Evolutionary conservation across 64 coral and sea anemone species (phyloP).

Genomic region (Montipora efflorescens): DNA sequence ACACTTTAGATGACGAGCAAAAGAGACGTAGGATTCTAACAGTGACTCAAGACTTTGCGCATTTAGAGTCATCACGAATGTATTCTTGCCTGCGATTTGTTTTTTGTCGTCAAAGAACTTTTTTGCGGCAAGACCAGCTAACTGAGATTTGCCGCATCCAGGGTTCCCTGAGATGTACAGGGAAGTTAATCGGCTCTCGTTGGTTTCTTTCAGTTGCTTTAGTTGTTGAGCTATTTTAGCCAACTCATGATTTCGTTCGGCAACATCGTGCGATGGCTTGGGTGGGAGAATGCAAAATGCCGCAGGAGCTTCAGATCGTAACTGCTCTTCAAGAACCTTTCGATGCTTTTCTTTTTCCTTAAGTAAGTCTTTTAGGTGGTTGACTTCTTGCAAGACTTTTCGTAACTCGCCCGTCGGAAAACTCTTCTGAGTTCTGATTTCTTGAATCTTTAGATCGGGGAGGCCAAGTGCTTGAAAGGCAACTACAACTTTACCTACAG

Average conservation of each 20-base stretch:
- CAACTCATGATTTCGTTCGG: background rate
- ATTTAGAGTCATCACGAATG: constrained; percentile 68
- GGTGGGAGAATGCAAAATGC: constrained; percentile 26
- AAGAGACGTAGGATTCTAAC: constrained; percentile 38
- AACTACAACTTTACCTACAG: constrained; percentile 13
- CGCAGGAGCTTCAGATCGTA: background rate
- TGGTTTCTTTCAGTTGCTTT: background rate
- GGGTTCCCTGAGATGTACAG: constrained; percentile 55
- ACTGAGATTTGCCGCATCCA: constrained; percentile 58
- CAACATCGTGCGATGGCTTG: constrained; percentile 10
- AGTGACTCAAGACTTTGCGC: constrained; percentile 49
- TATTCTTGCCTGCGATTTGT: no score
- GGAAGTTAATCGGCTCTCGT: background rate
- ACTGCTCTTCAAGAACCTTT: background rate
- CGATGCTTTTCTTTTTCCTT: background rate
- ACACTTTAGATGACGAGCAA: constrained; percentile 50
- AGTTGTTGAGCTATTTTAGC: background rate
- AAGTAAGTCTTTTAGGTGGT: no score
- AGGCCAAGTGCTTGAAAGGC: constrained; percentile 19
- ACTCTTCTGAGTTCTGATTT: constrained; percentile 13
- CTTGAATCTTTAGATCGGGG: background rate
- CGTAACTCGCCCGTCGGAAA: constrained; percentile 18
- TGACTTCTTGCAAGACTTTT: background rate
- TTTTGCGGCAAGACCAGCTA: constrained; percentile 35
- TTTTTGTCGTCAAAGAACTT: background rate